phyloP scores from a whole-genome alignment of 2,113 vertebrate genomes.

The Struthio camelus region DNA sequence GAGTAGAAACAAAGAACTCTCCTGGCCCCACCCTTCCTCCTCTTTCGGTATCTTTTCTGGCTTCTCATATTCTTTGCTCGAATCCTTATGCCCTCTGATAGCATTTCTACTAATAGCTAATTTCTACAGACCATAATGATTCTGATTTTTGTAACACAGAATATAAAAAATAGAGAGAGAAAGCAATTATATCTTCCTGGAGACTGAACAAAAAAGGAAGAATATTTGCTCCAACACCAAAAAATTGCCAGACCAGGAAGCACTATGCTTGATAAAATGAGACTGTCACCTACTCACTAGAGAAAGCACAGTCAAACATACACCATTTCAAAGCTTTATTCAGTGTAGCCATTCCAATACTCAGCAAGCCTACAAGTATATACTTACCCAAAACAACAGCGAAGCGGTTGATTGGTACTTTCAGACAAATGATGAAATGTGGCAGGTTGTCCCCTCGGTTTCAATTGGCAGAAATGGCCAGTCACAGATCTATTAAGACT shows the following conservation, averaged over 20 bases:
- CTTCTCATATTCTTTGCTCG: background rate
- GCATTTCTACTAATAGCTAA: background rate
- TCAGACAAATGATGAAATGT: background rate
- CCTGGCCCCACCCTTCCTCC: too few relatives aligned
- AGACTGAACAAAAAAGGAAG: background rate
- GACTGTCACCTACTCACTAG: background rate
- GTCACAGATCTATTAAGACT: background rate
- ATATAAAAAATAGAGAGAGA: background rate
- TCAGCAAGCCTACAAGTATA: background rate
- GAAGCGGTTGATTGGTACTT: background rate
- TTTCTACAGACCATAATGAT: background rate
- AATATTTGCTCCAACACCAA: background rate
- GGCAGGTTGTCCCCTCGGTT: background rate
- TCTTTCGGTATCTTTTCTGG: background rate
- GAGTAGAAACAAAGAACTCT: background rate
- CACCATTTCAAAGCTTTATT: background rate
- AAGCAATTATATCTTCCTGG: background rate
- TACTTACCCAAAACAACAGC: background rate
- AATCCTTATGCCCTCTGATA: background rate
- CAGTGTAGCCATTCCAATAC: background rate
- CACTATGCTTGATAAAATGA: background rate
- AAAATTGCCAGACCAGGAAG: background rate
- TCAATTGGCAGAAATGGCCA: background rate
- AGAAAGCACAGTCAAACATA: background rate
- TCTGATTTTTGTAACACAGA: background rate